A percentile compares a stretch with the other conserved stretches of the same genome.
phyloP scores from a whole-genome alignment of 2,113 vertebrate genomes.

The Eolophus roseicapilla region DNA sequence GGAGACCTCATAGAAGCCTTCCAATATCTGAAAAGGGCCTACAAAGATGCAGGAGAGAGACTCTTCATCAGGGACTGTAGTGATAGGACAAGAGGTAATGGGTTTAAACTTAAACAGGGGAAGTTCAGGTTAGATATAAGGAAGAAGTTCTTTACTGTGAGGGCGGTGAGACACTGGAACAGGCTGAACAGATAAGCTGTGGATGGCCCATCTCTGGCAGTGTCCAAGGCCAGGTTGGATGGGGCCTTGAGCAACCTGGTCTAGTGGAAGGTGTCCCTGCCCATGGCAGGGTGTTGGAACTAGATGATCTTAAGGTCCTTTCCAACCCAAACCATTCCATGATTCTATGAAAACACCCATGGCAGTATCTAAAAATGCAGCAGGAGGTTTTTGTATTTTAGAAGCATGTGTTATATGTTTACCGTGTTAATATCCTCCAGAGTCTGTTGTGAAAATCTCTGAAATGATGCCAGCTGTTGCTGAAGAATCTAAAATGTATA shows the following conservation, averaged over 20 bases:
- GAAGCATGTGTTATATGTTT: background rate
- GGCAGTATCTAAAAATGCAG: background rate
- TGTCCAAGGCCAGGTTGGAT: background rate
- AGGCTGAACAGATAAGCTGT: background rate
- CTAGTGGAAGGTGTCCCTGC: background rate
- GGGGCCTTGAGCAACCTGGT: no score
- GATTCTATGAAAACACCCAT: background rate
- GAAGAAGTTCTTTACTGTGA: background rate
- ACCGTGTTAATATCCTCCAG: slow-evolving; percentile 63
- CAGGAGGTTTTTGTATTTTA: background rate
- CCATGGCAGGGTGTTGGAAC: background rate
- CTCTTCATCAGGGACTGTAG: background rate
- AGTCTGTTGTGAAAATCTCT: slow-evolving; percentile 65
- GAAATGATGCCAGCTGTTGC: slow-evolving; percentile 66
- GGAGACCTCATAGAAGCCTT: background rate
- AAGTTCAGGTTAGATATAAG: background rate
- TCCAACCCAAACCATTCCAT: background rate
- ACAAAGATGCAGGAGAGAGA: background rate
- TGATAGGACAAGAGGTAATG: background rate
- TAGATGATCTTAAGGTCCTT: background rate
- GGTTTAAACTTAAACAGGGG: background rate
- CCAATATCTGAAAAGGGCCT: background rate
- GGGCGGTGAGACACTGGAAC: background rate
- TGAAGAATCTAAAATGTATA: slow-evolving; percentile 54
- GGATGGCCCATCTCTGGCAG: background rate